Percentiles rank a stretch among this genome's conserved stretches.
Evolutionary conservation across 2,888 invertebrate species (phyloP).

Genomic region (Disparrhopalites patrizii): DNA sequence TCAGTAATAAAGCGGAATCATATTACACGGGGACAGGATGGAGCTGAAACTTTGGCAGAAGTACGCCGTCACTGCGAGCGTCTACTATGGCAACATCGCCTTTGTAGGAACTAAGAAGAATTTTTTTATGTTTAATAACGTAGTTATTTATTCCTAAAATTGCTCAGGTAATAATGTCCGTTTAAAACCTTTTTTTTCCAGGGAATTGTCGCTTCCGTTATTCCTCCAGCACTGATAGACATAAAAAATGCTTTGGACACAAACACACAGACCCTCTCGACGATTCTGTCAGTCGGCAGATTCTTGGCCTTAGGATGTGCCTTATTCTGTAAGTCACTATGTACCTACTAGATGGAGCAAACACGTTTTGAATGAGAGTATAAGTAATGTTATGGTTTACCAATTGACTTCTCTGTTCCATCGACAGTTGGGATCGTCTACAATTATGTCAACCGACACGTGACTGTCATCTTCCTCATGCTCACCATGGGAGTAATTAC

Average conservation of each 20-base stretch:
- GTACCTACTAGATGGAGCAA: neutral
- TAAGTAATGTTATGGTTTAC: neutral
- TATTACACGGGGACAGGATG: too few relatives aligned
- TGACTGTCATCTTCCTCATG: constrained; percentile 17
- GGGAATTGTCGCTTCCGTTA: constrained; percentile 35
- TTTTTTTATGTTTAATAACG: neutral
- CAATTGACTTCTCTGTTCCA: too few relatives aligned
- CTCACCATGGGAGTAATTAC: constrained; percentile 20
- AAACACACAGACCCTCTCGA: constrained; percentile 32
- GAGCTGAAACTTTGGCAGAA: neutral
- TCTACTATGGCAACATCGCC: constrained; percentile 19
- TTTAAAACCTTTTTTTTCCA: constrained; percentile 9
- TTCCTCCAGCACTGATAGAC: constrained; percentile 30
- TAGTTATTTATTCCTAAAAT: neutral
- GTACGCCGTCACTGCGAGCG: constrained; percentile 8
- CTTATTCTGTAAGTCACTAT: constrained; percentile 12
- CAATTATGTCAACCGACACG: constrained; percentile 33
- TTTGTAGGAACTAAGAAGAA: constrained; percentile 1
- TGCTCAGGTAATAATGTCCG: neutral
- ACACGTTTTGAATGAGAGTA: neutral
- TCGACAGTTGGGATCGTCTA: constrained; percentile 30
- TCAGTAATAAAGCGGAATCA: too few relatives aligned
- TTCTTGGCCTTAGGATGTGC: constrained; percentile 11
- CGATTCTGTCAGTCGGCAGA: constrained; percentile 31
- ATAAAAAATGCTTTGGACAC: constrained; percentile 33